Base-by-base conservation (phyloP, 2,797 vertebrate species). In the Ciconia nigra region DNA sequence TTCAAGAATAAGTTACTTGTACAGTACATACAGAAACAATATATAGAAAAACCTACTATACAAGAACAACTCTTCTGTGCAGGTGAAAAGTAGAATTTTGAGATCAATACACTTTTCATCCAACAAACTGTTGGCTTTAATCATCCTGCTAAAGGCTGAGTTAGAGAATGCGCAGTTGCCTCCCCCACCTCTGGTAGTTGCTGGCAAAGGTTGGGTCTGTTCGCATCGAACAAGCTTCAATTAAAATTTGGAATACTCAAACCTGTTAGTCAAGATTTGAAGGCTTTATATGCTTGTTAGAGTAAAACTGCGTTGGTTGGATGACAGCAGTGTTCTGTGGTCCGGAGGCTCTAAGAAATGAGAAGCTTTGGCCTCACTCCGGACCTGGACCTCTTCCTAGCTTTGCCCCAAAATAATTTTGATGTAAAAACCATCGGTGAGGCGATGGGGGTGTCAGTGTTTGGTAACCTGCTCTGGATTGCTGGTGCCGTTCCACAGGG, bases 1-100 rank as follows among this genome's bases (percentile, higher is more conserved):
- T 97, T 98, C 85, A 89, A 98, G 97, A 98, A 98, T 98, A 98
- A 98, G 97, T 98, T 98, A 98, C 94, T 96, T 93, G 87, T 98
- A 98, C 98, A 98, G 98, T 98, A 98, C 98, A 98, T 98, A 98
- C 97, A 95, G 96, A 96, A 93, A 98, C 94, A 98, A 98, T 95
- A 97, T 51, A 93, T 96, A 97, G 97, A 97, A 96, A 96, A 94
- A 93, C 84, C 89, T 97, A 89, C 92, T 93, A 83, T 93, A 95
- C 80, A 96, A 94, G 95, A 96, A 94, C 57, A 94, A 88, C 84
- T 93, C 44, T 88, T 89, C 92, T 86, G 87, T 97, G 89, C 86
- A 76, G 88, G 79, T 96, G 87, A 81, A 83, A 88, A 95, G 86
- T 65, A 83, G 71, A 81, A 67, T 44, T 91, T 84, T 54, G 47